Percentiles rank a stretch among this genome's conserved stretches.
phyloP scores from a whole-genome alignment of 2,113 vertebrate species.

The Buteo buteo region DNA sequence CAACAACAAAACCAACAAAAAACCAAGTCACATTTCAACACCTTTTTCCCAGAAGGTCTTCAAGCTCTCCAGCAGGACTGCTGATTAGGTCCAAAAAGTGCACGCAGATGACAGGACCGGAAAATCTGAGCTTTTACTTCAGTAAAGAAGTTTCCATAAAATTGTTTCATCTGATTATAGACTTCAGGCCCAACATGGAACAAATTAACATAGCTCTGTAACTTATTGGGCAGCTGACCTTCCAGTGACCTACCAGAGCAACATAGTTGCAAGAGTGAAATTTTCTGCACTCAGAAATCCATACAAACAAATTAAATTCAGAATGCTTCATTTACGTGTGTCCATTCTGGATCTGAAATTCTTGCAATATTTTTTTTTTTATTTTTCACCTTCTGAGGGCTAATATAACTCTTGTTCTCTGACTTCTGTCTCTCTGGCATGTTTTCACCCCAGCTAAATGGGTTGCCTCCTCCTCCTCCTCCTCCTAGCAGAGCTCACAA shows the following conservation, averaged over 20 bases:
- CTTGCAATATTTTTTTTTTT: not conserved
- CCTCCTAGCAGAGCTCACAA: not conserved
- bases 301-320: not conserved
- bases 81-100: not conserved
- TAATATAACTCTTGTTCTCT: not conserved
- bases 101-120: not conserved
- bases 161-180: not conserved
- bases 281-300: not conserved
- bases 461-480: not conserved
- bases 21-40: not conserved
- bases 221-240: conserved; percentile 21
- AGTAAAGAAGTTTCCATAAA: not conserved
- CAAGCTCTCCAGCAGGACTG: not conserved
- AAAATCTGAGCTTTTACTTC: not conserved
- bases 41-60: not conserved
- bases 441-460: not conserved
- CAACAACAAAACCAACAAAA: not conserved
- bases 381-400: not conserved
- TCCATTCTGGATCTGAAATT: not conserved
- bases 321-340: not conserved
- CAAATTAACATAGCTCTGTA: conserved; percentile 12
- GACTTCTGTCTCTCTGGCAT: not conserved
- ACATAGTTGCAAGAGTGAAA: not conserved
- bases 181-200: not conserved
- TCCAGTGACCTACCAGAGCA: not conserved